Evolutionary conservation across 2,888 invertebrate species (phyloP), one percentile per base, ranked within the genome.

Genomic region (Pomacea canaliculata): DNA sequence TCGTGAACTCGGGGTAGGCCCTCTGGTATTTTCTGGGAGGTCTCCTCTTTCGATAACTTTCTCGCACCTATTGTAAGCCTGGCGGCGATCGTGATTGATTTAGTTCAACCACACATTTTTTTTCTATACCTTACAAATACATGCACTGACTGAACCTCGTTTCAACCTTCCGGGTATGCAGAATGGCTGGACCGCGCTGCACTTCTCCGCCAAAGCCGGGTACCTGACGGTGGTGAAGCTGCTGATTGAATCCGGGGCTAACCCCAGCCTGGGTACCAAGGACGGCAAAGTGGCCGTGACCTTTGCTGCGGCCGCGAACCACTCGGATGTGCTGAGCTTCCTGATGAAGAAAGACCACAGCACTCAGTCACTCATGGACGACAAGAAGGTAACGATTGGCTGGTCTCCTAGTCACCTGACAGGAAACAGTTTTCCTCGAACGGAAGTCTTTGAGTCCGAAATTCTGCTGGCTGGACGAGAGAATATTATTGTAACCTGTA

Each of bases 261-360:
- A 97, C 0, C 97, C 99, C 0, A 96, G 96, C 56, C 82, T 86
- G 78, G 88, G 89, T 78, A 98, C 98, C 0, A 97, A 97, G 91
- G 94, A 98, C 82, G 98, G 98, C 71, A 97, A 97, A 89, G 96
- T 97, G 18, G 97, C 99, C 1, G 96, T 99, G 84, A 98, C 98
- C 95, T 98, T 98, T 89, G 99, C 99, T 19, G 98, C 99, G 49
- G 96, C 97, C 23, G 97, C 97, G 92, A 97, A 97, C 79, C 99
- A 99, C 91, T 96, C 97, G 85, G 96, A 97, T 86, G 98, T 99
- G 18, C 92, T 99, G 76, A 96, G 97, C 89, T 99, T 97, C 91
- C 93, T 99, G 78, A 94, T 99, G 93, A 96, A 96, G 87, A 98
- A 98, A 91, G 99, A 99, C 88, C 99, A 99, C 91, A 98, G 98